Conservation (phyloP, 1,140 invertebrate species). For the silkworm (Bombyx mori) region DNA sequence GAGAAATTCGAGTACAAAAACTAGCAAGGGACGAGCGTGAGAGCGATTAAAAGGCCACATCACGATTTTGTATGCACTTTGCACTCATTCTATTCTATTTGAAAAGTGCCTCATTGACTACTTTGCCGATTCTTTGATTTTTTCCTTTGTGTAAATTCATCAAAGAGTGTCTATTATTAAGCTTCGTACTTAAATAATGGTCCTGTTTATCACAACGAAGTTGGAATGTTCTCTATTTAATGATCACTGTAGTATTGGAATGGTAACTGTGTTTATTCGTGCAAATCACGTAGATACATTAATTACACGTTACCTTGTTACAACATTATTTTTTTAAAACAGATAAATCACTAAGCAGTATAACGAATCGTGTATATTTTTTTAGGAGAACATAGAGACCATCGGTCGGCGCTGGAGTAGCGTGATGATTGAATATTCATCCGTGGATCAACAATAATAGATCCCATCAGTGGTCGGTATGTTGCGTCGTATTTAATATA, state of each 20-base stretch:
- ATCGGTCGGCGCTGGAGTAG: conserved; percentile 40
- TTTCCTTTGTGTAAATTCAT: conserved; percentile 49
- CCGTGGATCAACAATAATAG: conserved; percentile 68
- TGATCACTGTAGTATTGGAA: no score
- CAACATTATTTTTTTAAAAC: background rate
- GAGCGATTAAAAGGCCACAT: conserved; percentile 70
- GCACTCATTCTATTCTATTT: conserved; percentile 59
- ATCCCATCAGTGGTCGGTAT: conserved; percentile 63
- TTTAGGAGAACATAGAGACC: conserved; percentile 34
- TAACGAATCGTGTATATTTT: conserved; percentile 33
- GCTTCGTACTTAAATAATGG: conserved; percentile 29
- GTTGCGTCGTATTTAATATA: conserved; percentile 69
- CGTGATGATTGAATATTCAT: conserved; percentile 66
- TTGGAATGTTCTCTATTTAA: no score
- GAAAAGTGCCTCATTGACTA: conserved; percentile 30
- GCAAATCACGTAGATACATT: background rate
- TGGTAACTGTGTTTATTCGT: background rate
- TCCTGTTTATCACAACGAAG: conserved; percentile 12
- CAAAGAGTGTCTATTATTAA: conserved; percentile 57
- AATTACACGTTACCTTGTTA: conserved; percentile 2
- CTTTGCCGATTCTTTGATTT: conserved; percentile 44
- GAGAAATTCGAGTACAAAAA: conserved; percentile 69
- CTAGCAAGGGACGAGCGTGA: conserved; percentile 64
- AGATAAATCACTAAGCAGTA: conserved; percentile 22
- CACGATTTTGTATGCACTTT: conserved; percentile 71